A percentile compares a stretch with the other conserved stretches of the same genome.
phyloP scores from a whole-genome alignment of 1,140 invertebrate species.

The Triops longicaudatus region DNA sequence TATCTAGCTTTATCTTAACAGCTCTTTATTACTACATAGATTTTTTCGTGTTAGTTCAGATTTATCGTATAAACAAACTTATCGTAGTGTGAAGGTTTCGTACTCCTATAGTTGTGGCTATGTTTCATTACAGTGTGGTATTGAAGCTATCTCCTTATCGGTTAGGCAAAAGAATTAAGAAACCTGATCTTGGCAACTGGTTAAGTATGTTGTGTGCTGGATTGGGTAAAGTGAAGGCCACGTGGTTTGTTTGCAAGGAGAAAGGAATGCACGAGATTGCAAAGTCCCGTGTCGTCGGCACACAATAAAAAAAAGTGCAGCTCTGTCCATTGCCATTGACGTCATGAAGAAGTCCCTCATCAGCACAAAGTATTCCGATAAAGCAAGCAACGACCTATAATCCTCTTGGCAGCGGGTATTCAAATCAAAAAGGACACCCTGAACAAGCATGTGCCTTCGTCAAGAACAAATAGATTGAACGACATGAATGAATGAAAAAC shows the following conservation, averaged over 20 bases:
- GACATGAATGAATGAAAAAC: neutral
- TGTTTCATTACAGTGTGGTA: too few species aligned
- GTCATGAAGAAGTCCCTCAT: neutral
- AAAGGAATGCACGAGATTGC: neutral
- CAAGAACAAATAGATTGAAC: neutral
- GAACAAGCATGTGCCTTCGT: neutral
- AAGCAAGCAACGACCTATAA: neutral
- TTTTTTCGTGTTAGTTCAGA: too few species aligned
- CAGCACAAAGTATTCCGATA: neutral
- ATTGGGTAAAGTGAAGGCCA: neutral
- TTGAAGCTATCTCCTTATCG: neutral
- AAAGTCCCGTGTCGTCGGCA: neutral
- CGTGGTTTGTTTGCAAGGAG: neutral
- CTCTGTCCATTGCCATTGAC: neutral
- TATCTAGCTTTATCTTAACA: too few species aligned
- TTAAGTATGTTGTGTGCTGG: neutral
- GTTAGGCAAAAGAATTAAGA: neutral
- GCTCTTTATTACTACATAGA: too few species aligned
- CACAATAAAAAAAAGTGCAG: neutral
- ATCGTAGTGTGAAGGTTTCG: too few species aligned
- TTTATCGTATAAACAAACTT: too few species aligned
- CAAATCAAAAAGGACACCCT: neutral
- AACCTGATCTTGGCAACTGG: neutral
- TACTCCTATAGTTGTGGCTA: too few species aligned
- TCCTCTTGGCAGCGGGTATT: neutral